Evolutionary conservation across 2,797 vertebrate genomes (phyloP).

Genomic region (Lepus townsendii): DNA sequence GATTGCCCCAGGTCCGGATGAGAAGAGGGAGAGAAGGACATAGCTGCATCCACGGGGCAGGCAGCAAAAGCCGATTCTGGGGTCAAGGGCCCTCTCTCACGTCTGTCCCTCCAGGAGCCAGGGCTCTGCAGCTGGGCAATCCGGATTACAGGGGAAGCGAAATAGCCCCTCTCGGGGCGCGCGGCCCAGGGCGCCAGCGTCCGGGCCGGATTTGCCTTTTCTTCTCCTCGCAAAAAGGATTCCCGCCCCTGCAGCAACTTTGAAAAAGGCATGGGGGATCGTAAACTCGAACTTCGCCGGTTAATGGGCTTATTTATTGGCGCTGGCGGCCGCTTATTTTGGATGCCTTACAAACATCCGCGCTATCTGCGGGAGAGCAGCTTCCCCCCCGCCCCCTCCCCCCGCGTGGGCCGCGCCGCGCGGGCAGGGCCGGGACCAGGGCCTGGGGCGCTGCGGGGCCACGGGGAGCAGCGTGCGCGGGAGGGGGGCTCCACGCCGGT

Average conservation of each 20-base stretch:
- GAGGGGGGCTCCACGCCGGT: constrained; percentile 76
- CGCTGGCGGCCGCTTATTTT: constrained; percentile 91
- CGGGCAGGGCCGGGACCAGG: constrained; percentile 60
- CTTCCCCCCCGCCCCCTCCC: constrained; percentile 83
- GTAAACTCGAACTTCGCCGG: constrained; percentile 91
- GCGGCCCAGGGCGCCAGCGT: constrained; percentile 34
- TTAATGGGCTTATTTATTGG: constrained; percentile 93
- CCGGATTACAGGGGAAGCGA: constrained; percentile 25
- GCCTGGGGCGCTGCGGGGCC: constrained; percentile 51
- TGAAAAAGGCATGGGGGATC: constrained; percentile 89
- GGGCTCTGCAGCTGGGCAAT: constrained; percentile 7
- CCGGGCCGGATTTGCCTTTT: constrained; percentile 59
- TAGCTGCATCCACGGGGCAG: background rate
- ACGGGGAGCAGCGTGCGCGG: constrained; percentile 41
- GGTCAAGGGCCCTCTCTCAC: constrained; percentile 66
- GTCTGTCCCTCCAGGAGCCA: background rate
- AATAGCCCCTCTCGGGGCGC: constrained; percentile 34
- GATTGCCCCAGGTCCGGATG: background rate
- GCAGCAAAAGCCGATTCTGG: background rate
- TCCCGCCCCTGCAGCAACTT: constrained; percentile 87
- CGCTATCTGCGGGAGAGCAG: constrained; percentile 88
- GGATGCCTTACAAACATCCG: constrained; percentile 91
- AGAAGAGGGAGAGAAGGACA: background rate
- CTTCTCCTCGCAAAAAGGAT: constrained; percentile 81
- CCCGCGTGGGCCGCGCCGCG: constrained; percentile 77